Evolutionary conservation across 2,113 vertebrate genomes (phyloP).

Genomic region (Gobiocypris rarus): DNA sequence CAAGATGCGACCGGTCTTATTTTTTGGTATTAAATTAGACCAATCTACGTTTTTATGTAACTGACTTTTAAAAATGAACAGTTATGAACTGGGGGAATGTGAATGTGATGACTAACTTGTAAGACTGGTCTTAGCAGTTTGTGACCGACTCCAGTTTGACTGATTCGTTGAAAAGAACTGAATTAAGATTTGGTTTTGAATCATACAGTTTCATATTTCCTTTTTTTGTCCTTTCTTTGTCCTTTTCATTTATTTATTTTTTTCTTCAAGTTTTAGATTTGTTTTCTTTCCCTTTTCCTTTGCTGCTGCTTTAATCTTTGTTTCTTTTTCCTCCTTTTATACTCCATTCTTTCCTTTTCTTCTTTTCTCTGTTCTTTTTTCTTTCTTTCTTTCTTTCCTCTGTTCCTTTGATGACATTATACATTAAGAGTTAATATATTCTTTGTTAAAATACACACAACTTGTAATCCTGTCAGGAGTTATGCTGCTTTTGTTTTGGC

Average conservation of each 20-base stretch:
- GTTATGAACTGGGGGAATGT: too few species aligned
- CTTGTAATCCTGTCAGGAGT: slow-evolving; percentile 4
- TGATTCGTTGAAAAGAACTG: not conserved
- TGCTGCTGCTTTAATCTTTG: too few species aligned
- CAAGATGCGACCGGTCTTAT: too few species aligned
- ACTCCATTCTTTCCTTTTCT: not conserved
- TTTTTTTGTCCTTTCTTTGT: not conserved
- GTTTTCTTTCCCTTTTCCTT: too few species aligned
- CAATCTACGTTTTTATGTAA: too few species aligned
- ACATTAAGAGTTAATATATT: not conserved
- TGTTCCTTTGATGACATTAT: not conserved
- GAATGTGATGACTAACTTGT: too few species aligned
- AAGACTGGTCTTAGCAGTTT: too few species aligned
- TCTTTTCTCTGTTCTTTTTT: not conserved
- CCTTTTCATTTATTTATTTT: not conserved
- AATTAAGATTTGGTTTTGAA: not conserved
- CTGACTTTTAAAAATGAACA: too few species aligned
- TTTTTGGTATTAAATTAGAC: too few species aligned
- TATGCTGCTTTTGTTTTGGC: not conserved
- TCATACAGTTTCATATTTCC: too few species aligned
- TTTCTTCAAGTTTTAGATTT: too few species aligned
- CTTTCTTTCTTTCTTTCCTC: not conserved
- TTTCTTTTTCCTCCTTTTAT: not conserved
- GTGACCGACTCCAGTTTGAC: not conserved
- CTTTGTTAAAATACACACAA: not conserved